Percentiles rank a stretch among this genome's conserved stretches.
Evolutionary conservation across 2,888 invertebrate species (phyloP).

Genomic region (Dysmachus trigonus): DNA sequence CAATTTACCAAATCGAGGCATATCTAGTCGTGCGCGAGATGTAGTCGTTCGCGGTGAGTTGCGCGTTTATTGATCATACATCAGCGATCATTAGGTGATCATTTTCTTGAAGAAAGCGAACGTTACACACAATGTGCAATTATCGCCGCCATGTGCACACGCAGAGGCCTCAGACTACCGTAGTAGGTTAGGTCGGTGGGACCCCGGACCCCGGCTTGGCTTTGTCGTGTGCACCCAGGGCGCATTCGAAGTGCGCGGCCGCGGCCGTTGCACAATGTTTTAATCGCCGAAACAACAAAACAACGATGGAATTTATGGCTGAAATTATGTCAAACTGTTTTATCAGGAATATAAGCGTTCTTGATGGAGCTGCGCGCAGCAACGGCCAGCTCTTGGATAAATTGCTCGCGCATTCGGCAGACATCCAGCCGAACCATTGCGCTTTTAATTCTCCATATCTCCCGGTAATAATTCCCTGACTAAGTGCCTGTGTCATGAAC

Average conservation of each 20-base stretch:
- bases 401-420: constrained; percentile 15
- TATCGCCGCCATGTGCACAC: constrained; percentile 35
- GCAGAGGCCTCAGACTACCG: constrained; percentile 24
- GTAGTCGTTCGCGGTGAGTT: constrained; percentile 32
- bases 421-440: not conserved
- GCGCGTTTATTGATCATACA: constrained; percentile 35
- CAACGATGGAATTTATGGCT: constrained; percentile 25
- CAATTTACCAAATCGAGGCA: constrained; percentile 42
- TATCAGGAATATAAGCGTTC: constrained; percentile 30
- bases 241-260: not conserved
- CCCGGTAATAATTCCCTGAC: constrained; percentile 26
- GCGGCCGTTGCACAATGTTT: constrained; percentile 32
- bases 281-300: constrained; percentile 15
- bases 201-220: not conserved
- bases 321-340: constrained; percentile 40
- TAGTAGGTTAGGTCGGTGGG: constrained; percentile 26
- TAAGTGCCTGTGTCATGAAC: constrained; percentile 32
- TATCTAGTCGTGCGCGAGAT: constrained; percentile 38
- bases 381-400: not conserved
- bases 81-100: constrained; percentile 40
- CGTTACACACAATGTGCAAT: constrained; percentile 40
- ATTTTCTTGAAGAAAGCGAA: constrained; percentile 40
- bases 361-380: not conserved
- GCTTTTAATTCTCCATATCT: constrained; percentile 25
- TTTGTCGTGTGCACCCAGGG: not conserved